A percentile compares a stretch with the other conserved stretches of the same genome.
phyloP scores from a whole-genome alignment of 2,888 invertebrate genomes.

The Drymonia ruficornis region DNA sequence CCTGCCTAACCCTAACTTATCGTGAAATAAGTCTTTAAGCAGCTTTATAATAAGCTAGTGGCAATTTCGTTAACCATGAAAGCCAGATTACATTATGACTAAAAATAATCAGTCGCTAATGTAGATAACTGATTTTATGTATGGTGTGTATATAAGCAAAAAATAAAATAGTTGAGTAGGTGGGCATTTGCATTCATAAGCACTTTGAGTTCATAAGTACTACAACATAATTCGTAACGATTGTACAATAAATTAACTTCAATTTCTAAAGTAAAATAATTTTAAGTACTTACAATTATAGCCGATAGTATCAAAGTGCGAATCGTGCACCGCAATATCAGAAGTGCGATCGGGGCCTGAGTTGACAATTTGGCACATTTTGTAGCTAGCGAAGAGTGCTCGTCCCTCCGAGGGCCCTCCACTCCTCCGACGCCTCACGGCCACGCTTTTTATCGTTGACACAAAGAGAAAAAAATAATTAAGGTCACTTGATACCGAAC shows the following conservation, averaged over 20 bases:
- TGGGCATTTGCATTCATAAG: too few relatives aligned
- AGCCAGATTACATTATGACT: too few relatives aligned
- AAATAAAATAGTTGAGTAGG: too few relatives aligned
- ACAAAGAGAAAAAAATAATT: constrained; percentile 58
- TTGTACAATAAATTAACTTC: too few relatives aligned
- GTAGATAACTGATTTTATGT: too few relatives aligned
- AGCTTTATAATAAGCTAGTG: too few relatives aligned
- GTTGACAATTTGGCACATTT: constrained; percentile 77
- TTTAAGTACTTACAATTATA: neutral
- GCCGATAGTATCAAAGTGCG: constrained; percentile 25
- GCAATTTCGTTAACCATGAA: too few relatives aligned
- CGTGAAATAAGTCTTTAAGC: neutral
- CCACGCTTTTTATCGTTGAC: constrained; percentile 62
- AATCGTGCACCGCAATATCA: constrained; percentile 52
- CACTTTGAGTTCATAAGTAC: too few relatives aligned
- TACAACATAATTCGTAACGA: too few relatives aligned
- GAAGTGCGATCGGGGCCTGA: constrained; percentile 63
- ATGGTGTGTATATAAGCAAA: too few relatives aligned
- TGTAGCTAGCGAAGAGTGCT: constrained; percentile 62
- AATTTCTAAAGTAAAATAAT: too few relatives aligned
- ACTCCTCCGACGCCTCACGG: constrained; percentile 59
- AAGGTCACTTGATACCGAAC: constrained; percentile 52
- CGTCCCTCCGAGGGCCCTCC: constrained; percentile 46
- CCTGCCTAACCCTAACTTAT: neutral
- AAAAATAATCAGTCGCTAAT: too few relatives aligned